A percentile compares a stretch with the other conserved stretches of the same genome.
Conservation (phyloP, 2,113 vertebrate species). For the Recurvirostra avosetta region DNA sequence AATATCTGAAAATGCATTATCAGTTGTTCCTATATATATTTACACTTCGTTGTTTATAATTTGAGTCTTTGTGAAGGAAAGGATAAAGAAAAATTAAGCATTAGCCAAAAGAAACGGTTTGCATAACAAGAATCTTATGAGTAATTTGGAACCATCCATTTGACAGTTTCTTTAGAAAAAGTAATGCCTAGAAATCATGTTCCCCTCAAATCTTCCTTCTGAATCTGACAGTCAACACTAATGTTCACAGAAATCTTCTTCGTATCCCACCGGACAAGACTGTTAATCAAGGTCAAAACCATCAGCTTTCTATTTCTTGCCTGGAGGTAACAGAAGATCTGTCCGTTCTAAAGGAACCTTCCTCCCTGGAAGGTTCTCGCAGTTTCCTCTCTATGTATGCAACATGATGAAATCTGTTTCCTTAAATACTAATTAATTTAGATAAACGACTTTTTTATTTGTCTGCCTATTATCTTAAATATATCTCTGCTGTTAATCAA, state of each 20-base stretch:
- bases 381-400: neutral
- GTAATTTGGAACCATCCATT: neutral
- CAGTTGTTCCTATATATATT: neutral
- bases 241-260: neutral
- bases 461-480: neutral
- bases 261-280: neutral
- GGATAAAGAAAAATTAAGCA: neutral
- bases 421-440: neutral
- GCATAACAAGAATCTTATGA: neutral
- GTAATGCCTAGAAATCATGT: neutral
- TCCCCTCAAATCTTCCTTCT: neutral
- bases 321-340: neutral
- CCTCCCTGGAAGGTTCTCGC: neutral
- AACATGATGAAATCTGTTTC: neutral
- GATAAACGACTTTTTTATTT: neutral
- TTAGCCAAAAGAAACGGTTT: neutral
- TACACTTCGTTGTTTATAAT: neutral
- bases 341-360: neutral
- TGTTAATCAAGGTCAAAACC: neutral
- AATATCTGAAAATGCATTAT: neutral
- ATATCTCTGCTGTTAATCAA: neutral
- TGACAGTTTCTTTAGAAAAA: neutral
- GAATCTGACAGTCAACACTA: neutral
- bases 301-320: neutral
- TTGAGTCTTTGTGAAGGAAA: neutral